These are phyloP conservation scores for Pachypanchax playfairii DNA, from an alignment of 2,113 vertebrate genomes.

Conservation along the genomic window DNA sequence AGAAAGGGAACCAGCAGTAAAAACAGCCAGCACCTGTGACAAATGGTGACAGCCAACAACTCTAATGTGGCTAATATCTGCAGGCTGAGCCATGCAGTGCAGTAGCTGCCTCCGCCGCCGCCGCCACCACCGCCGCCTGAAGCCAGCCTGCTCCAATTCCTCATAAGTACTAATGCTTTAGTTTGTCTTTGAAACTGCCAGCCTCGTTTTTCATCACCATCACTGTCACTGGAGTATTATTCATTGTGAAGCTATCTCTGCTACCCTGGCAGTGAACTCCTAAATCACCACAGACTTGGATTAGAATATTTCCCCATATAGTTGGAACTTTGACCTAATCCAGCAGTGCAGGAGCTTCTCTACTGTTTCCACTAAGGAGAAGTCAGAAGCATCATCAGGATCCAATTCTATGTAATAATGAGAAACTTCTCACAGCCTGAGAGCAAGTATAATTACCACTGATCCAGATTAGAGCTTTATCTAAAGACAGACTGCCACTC, in stretches of 20 bases:
- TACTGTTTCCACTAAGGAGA: slow-evolving; percentile 51
- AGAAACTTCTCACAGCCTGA: slow-evolving; percentile 69
- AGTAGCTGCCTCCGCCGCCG: no score
- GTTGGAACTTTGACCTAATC: slow-evolving; percentile 81
- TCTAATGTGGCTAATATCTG: slow-evolving; percentile 57
- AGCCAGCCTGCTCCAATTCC: slow-evolving; percentile 13
- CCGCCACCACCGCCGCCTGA: slow-evolving; percentile 3
- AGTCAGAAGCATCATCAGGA: slow-evolving; percentile 71
- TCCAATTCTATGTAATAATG: slow-evolving; percentile 72
- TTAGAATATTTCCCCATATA: slow-evolving; percentile 79
- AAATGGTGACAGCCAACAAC: slow-evolving; percentile 24
- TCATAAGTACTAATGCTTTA: slow-evolving; percentile 50
- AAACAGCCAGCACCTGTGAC: slow-evolving; percentile 45
- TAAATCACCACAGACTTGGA: slow-evolving; percentile 73
- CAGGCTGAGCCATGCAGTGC: slow-evolving; percentile 11
- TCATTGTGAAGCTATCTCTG: slow-evolving; percentile 63
- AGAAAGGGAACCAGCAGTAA: slow-evolving; percentile 21
- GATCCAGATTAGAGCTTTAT: slow-evolving; percentile 70
- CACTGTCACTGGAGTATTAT: slow-evolving; percentile 71
- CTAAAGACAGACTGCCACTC: slow-evolving; percentile 48
- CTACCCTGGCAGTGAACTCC: slow-evolving; percentile 76
- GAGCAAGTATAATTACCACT: slow-evolving; percentile 73
- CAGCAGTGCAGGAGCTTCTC: slow-evolving; percentile 58
- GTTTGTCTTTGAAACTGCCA: slow-evolving; percentile 66
- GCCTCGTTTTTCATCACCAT: slow-evolving; percentile 68